These are phyloP conservation scores for Akabosia matsudoensis DNA, from an alignment of 1,140 invertebrate species.

Conservation along the genomic window DNA sequence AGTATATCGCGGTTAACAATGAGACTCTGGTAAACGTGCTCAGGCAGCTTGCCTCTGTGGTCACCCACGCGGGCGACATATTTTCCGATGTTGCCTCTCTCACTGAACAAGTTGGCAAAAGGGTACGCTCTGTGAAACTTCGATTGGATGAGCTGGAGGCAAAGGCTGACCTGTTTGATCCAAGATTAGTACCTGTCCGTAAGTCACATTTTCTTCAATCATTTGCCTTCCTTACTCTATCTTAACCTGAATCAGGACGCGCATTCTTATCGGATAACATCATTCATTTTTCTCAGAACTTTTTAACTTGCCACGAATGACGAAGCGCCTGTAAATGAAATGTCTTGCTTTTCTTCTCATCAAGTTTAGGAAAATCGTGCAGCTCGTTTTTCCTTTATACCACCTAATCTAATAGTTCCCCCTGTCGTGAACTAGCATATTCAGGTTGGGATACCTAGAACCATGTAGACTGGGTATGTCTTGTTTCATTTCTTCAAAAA, in stretches of 20 bases:
- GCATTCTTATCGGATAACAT: not conserved
- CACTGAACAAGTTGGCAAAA: constrained; percentile 38
- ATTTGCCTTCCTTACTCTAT: not conserved
- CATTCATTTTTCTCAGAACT: constrained; percentile 1
- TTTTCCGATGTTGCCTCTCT: constrained; percentile 35
- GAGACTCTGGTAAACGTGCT: constrained; percentile 43
- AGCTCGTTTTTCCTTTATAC: not conserved
- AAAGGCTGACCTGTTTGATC: constrained; percentile 45
- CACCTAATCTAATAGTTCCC: too few relatives aligned
- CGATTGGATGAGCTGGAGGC: constrained; percentile 45
- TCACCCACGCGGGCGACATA: constrained; percentile 38
- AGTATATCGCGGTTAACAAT: constrained; percentile 46
- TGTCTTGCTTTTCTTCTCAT: not conserved
- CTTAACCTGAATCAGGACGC: not conserved
- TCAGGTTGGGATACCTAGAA: not conserved
- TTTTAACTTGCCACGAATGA: too few relatives aligned
- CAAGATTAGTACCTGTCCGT: constrained; percentile 47
- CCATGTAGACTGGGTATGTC: too few relatives aligned
- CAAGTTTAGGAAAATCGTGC: not conserved
- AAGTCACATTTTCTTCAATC: constrained; percentile 32
- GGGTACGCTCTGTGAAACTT: constrained; percentile 41
- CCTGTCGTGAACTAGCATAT: too few relatives aligned
- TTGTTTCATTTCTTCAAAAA: too few relatives aligned
- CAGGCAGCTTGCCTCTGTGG: constrained; percentile 43
- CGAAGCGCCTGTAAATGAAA: too few relatives aligned